These are phyloP conservation scores for Neodontobutis hainanensis DNA, from an alignment of 2,113 vertebrate genomes.

Conservation along the genomic window DNA sequence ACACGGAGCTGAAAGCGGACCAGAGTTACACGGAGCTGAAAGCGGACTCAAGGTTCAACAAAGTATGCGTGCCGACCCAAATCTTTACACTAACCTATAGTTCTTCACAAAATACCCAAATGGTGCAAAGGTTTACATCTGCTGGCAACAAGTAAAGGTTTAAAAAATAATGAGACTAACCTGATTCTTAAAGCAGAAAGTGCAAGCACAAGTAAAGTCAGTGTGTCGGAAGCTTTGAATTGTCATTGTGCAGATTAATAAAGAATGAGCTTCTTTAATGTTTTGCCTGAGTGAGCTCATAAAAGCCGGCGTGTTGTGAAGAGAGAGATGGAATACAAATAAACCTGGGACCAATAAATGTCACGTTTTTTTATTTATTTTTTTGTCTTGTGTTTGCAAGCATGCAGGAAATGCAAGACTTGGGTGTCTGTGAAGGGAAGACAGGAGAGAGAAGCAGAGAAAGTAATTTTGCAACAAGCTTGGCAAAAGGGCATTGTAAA, in stretches of 20 bases:
- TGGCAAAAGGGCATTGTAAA: conserved; percentile 57
- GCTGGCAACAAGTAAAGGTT: conserved; percentile 32
- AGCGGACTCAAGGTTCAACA: conserved; percentile 28
- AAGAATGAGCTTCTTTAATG: conserved; percentile 81
- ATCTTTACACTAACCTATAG: conserved; percentile 2
- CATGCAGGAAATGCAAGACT: conserved; percentile 63
- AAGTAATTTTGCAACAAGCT: conserved; percentile 50
- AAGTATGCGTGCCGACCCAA: not conserved
- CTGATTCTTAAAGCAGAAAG: conserved; percentile 65
- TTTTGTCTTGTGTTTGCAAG: conserved; percentile 70
- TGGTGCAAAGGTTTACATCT: conserved; percentile 34
- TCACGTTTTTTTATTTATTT: conserved; percentile 56
- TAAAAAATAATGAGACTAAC: conserved; percentile 65
- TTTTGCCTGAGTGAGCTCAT: conserved; percentile 76
- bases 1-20: conserved; percentile 40
- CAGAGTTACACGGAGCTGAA: conserved; percentile 34
- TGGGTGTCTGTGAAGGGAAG: conserved; percentile 42
- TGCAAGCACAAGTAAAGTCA: conserved; percentile 55
- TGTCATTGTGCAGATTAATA: conserved; percentile 80
- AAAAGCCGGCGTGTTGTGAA: conserved; percentile 72
- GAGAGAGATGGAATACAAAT: conserved; percentile 77
- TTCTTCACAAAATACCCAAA: conserved; percentile 34
- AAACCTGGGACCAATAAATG: conserved; percentile 73
- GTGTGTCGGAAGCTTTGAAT: conserved; percentile 70
- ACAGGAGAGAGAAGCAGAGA: conserved; percentile 43